Base-by-base conservation (phyloP, 2,113 vertebrate genomes). In the Poecile atricapillus region DNA sequence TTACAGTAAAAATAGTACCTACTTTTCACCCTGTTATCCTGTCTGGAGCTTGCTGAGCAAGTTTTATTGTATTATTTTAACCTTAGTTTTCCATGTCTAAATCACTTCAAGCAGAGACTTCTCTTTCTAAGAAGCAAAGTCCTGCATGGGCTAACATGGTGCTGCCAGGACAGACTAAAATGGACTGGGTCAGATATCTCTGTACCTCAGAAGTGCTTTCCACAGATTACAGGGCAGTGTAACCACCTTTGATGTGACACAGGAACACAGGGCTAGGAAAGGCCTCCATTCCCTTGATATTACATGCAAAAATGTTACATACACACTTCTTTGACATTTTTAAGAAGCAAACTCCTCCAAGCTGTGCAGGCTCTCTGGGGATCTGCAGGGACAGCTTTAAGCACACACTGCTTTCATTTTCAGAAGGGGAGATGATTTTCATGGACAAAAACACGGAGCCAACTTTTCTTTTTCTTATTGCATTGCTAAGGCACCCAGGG, bases 41-140 rank as follows among this genome's bases (percentile, higher is more conserved):
- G 27, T 77, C 59, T 90, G 68, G 28, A 92, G 55, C 79, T 83
- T 65, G 68, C 70, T 86, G 52, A 71, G 41, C 59, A 92, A 95
- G 55, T 94, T 96, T 94, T 86, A 92, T 95, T 93, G 79, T 90
- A 78, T 94, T 91, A 70, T 96, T 96, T 93, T 96, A 95, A 95
- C 90, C 94, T 88, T 4, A 27, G 25, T 81, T 95, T 93, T 96
- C 85, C 24, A 64, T 92, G 94, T 92, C 82, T 81, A 90, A 95
- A 90, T 92, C 68, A 86, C 52, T 85, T 81, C 71, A 80, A 80
- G 52, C 35, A 92, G 37, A 71, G 35, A 28, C 31, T 95, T 77
- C 75, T 59, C 37, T 53, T 79, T 79, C 31, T 79, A 33, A 53
- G 41, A 68, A 74, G 62, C 24, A 5, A 87, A 85, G 31, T 58